Conservation (phyloP, 64 coral and sea anemone species). For the Orbicella faveolata region DNA sequence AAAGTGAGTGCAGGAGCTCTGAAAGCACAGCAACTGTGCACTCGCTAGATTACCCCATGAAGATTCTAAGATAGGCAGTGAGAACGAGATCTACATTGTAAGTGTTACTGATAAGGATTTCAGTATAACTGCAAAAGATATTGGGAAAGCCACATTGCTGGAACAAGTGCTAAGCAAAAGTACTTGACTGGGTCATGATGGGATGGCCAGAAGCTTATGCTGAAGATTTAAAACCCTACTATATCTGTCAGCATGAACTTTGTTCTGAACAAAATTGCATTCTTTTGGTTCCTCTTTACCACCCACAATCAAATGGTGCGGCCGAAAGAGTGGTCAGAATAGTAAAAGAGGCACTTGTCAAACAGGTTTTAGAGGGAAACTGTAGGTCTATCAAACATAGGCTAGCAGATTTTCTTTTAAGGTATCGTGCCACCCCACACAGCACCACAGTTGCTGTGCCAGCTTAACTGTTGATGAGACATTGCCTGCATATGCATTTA, state of each 20-base stretch:
- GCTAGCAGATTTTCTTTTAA: no score
- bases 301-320: conserved; percentile 38
- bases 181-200: conserved; percentile 2
- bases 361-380: conserved; percentile 38
- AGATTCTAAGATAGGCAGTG: conserved; percentile 24
- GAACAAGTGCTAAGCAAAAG: background rate
- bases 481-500: conserved; percentile 8
- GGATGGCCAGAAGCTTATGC: conserved; percentile 31
- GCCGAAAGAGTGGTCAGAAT: conserved; percentile 53
- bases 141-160: background rate
- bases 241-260: background rate
- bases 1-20: background rate
- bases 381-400: background rate
- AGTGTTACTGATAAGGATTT: conserved; percentile 20
- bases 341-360: conserved; percentile 32
- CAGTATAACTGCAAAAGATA: background rate
- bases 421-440: conserved; percentile 48
- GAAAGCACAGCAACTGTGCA: conserved; percentile 9
- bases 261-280: conserved; percentile 22
- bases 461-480: conserved; percentile 56
- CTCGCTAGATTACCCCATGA: conserved; percentile 9
- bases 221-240: conserved; percentile 45
- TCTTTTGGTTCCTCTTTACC: conserved; percentile 39
- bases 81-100: background rate
- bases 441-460: conserved; percentile 44